Evolutionary conservation across 2,888 invertebrate genomes (phyloP), one percentile per base, ranked within the genome.

Genomic region (Capitulum mitella): DNA sequence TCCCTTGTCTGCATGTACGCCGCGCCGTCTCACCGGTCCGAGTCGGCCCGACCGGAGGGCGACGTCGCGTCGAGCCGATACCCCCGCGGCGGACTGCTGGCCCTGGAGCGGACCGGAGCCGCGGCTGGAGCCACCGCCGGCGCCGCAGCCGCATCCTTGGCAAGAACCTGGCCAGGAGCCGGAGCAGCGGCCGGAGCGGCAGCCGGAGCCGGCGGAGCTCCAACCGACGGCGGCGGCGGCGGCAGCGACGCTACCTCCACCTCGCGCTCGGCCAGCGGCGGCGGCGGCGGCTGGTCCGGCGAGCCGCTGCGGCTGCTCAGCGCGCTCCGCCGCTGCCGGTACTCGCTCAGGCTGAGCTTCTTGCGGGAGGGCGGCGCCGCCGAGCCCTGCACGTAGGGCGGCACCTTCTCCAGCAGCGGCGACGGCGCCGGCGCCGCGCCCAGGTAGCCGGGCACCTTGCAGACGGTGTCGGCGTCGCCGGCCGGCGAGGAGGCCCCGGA

Each of bases 321-420:
- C 5, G 37, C 70, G 70, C 70, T 70, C 19, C 70, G 37, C 0
- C 70, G 70, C 70, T 40, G 70, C 3, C 70, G 70, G 70, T 70
- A 70, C 70, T 70, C 70, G 70, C 8, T 40, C 87, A 70, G 37
- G 12, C 70, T 70, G 26, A 70, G 70, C 40, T 70, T 70, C 40
- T 70, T 70, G 40, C 70, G 80, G 89, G 84, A 75, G 89, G 88
- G 77, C 89, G 81, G 90, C 86, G 48, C 91, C 89, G 82, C 87
- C 89, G 75, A 91, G 86, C 78, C 90, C 87, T 83, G 89, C 89
- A 83, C 91, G 91, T 85, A 91, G 91, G 84, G 91, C 91, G 83
- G 90, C 91, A 83, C 90, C 89, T 83, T 87, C 89, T 83, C 89
- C 90, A 78, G 87, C 86, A 78, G 86, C 86, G 83, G 89, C 87